Evolutionary conservation across 2,113 vertebrate species (phyloP).

Genomic region (Leucoraja erinaceus): DNA sequence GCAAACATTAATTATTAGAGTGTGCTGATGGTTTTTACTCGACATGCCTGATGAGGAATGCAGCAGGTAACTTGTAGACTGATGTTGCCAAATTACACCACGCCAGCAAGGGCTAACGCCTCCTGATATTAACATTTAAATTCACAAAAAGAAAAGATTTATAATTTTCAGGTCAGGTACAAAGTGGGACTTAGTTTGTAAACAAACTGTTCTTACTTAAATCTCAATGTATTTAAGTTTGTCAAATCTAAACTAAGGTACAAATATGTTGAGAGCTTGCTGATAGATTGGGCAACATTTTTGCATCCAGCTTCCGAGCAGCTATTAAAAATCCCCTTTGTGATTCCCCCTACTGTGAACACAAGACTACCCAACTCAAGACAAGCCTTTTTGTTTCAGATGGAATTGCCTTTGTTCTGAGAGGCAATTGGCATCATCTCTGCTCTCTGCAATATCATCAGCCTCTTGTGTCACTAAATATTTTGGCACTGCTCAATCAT

Average conservation of each 20-base stretch:
- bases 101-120: neutral
- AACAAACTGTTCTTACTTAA: neutral
- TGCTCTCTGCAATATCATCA: neutral
- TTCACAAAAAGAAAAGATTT: neutral
- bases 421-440: neutral
- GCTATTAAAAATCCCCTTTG: neutral
- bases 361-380: neutral
- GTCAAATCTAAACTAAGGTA: neutral
- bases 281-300: neutral
- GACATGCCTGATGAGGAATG: neutral
- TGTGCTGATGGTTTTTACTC: neutral
- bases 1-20: constrained; percentile 37
- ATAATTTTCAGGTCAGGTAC: neutral
- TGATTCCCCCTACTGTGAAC: neutral
- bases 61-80: constrained; percentile 19
- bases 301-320: neutral
- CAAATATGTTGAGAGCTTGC: neutral
- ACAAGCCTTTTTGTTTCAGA: neutral
- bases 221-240: neutral
- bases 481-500: constrained; percentile 57
- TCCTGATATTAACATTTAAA: neutral
- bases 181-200: neutral
- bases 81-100: neutral
- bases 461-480: constrained; percentile 47
- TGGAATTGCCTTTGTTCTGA: neutral